Evolutionary conservation across 2,113 vertebrate species (phyloP).

Genomic region (Trogon melanurus): DNA sequence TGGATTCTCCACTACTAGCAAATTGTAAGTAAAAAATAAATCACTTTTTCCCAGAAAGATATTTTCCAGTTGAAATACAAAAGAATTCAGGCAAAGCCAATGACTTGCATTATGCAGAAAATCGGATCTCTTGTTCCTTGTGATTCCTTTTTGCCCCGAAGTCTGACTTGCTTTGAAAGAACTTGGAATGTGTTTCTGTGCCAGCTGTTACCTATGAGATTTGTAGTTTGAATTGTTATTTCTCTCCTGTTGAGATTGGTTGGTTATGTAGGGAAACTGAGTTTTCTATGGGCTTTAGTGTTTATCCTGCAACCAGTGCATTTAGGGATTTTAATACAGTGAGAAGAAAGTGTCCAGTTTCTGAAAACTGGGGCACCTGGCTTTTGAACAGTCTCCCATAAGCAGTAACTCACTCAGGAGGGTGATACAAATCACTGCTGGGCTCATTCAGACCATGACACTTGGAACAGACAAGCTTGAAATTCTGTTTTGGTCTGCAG

Average conservation of each 20-base stretch:
- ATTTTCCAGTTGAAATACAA: neutral
- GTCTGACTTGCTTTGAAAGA: slow-evolving; percentile 2
- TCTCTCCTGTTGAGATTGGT: neutral
- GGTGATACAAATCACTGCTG: neutral
- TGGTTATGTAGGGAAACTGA: neutral
- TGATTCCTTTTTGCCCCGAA: neutral
- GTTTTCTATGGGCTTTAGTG: neutral
- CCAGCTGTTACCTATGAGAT: neutral
- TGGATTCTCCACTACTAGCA: neutral
- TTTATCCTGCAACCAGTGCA: neutral
- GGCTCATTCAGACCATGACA: neutral
- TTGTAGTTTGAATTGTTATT: neutral
- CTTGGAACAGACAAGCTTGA: neutral
- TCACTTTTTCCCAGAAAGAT: neutral
- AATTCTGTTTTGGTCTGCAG: neutral
- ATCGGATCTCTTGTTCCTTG: neutral
- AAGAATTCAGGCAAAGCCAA: neutral
- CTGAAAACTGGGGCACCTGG: neutral
- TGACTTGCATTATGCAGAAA: neutral
- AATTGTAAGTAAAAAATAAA: neutral
- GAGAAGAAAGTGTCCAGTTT: neutral
- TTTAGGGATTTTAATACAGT: neutral
- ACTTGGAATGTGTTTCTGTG: neutral
- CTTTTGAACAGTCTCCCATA: neutral
- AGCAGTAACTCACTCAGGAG: neutral